Base-by-base conservation (phyloP, 2,888 invertebrate species). In the Barypeithes pellucidus region DNA sequence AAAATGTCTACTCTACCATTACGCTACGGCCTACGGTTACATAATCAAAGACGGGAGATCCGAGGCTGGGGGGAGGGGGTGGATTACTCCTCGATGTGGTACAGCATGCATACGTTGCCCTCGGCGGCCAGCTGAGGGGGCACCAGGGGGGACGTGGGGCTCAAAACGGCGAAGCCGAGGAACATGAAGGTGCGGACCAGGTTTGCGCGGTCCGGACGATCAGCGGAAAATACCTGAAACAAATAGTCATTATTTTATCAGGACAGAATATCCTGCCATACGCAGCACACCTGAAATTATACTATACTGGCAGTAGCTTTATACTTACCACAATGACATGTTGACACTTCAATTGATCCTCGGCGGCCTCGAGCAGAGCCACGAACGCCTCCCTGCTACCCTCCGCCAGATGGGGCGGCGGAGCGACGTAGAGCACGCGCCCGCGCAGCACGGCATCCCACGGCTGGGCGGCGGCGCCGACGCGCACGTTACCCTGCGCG, bases 171-270 rank as follows among this genome's bases (percentile, higher is more conserved):
- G 88, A 98, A 98, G 75, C 98, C 98, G 89, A 98, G 91, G 88
- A 97, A 97, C 94, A 97, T 96, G 91, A 98, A 98, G 39, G 97
- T 97, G 81, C 97, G 93, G 78, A 98, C 92, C 82, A 98, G 89
- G 79, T 93, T 92, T 65, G 93, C 93, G 87, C 96, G 91, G 84
- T 98, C 97, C 61, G 91, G 86, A 66, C 96, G 92, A 82, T 93
- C 92, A 43, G 81, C 82, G 24, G 84, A 78, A 76, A 86, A 85
- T 16, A 86, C 85, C 85, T 85, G 11, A 50, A 20, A 47, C n/a
- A 18, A 43, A 43, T 9, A 11, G 39, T 33, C 4, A 33, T n/a
- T n/a, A 33, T 33, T 33, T 33, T 33, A 33, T 5, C 33, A 33
- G n/a, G n/a, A n/a, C n/a, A n/a, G n/a, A n/a, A n/a, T n/a, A n/a